These are phyloP conservation scores for Cryptomyrus ogoouensis DNA, from an alignment of 2,113 vertebrate genomes.

Conservation along the genomic window DNA sequence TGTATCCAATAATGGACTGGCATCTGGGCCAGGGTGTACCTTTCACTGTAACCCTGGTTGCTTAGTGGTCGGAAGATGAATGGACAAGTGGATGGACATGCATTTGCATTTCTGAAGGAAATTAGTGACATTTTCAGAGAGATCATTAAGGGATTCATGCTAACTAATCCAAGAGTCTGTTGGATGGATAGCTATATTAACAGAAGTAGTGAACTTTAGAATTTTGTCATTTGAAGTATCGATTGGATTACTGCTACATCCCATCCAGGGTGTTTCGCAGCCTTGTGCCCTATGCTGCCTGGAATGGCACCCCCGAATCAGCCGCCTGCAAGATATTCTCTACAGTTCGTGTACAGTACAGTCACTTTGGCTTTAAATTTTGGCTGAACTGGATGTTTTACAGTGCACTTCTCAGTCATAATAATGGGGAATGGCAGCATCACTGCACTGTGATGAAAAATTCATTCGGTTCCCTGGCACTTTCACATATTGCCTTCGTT, in stretches of 20 bases:
- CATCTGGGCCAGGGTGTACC: not conserved
- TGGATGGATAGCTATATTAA: not conserved
- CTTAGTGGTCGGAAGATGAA: not conserved
- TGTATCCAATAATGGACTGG: not conserved
- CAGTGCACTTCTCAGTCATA: not conserved
- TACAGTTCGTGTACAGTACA: not conserved
- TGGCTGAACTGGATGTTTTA: not conserved
- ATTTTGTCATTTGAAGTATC: slow-evolving; percentile 12
- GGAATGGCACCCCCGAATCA: not conserved
- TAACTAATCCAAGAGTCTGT: not conserved
- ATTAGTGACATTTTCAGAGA: not conserved
- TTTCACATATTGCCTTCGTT: not conserved
- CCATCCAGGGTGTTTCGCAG: not conserved
- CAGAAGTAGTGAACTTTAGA: not conserved
- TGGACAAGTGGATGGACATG: not conserved
- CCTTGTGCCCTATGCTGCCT: not conserved
- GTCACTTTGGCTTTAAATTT: not conserved
- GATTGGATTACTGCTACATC: not conserved
- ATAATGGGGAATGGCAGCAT: not conserved
- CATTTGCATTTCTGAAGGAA: not conserved
- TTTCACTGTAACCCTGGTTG: not conserved
- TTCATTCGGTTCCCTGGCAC: not conserved
- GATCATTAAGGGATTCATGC: not conserved
- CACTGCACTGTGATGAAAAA: not conserved
- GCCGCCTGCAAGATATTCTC: not conserved